phyloP scores from a whole-genome alignment of 2,797 vertebrate species.

The Propithecus perrieri region DNA sequence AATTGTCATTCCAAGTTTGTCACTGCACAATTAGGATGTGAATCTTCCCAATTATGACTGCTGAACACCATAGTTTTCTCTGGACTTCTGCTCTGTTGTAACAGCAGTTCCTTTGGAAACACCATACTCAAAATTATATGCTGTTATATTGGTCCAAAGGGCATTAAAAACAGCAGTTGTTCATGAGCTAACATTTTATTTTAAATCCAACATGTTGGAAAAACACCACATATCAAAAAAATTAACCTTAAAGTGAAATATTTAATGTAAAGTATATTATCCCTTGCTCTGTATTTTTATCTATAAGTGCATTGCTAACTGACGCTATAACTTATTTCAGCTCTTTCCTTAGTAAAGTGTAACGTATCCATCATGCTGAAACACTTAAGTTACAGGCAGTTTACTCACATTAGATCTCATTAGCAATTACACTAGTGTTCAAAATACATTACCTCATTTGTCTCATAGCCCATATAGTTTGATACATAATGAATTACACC shows the following conservation, averaged over 20 bases:
- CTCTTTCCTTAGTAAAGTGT: slow-evolving; percentile 76
- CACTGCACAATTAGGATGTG: background rate
- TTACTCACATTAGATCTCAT: slow-evolving; percentile 84
- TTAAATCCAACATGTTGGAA: slow-evolving; percentile 25
- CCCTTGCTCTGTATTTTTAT: slow-evolving; percentile 65
- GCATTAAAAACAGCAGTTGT: slow-evolving; percentile 28
- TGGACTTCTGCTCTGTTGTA: background rate
- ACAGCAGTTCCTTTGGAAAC: slow-evolving; percentile 27
- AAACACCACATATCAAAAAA: slow-evolving; percentile 53
- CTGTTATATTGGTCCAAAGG: slow-evolving; percentile 5
- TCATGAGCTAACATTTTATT: slow-evolving; percentile 51
- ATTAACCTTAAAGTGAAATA: slow-evolving; percentile 42
- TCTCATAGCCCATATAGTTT: slow-evolving; percentile 80
- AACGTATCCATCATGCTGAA: slow-evolving; percentile 81
- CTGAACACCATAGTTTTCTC: slow-evolving; percentile 22
- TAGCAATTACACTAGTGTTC: slow-evolving; percentile 84
- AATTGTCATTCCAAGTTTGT: background rate
- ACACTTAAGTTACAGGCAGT: slow-evolving; percentile 79
- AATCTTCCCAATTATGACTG: slow-evolving; percentile 44
- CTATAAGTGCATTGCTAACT: slow-evolving; percentile 64
- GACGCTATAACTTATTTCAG: slow-evolving; percentile 71
- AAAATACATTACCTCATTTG: slow-evolving; percentile 84
- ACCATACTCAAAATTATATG: slow-evolving; percentile 24
- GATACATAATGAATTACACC: slow-evolving; percentile 84
- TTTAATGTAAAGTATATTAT: slow-evolving; percentile 58